Conservation (phyloP, 2,797 vertebrate genomes). For the Bradypus variegatus region DNA sequence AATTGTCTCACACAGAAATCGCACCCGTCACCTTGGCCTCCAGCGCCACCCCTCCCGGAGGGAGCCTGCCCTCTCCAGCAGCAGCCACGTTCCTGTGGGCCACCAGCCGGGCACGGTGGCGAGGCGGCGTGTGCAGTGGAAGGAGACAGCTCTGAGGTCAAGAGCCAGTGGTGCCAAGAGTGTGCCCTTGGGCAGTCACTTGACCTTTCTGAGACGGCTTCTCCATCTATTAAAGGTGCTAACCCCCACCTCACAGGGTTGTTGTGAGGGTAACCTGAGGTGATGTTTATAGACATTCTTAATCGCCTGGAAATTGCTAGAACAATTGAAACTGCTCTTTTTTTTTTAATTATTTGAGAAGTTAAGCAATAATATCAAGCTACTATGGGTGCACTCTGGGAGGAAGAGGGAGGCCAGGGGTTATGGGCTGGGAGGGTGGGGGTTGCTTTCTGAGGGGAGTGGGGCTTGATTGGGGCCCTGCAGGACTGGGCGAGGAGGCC, state of each 20-base stretch:
- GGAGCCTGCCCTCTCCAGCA: not conserved
- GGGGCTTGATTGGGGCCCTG: not conserved
- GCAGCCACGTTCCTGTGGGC: not conserved
- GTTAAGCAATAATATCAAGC: too few species aligned
- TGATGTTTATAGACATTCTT: not conserved
- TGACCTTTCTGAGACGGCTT: not conserved
- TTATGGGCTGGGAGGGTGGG: not conserved
- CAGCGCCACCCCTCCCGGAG: not conserved
- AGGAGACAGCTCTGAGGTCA: not conserved
- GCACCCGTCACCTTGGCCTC: slow-evolving; percentile 67
- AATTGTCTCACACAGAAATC: slow-evolving; percentile 70
- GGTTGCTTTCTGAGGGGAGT: not conserved
- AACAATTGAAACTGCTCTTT: not conserved
- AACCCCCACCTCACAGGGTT: not conserved
- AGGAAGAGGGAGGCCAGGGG: not conserved
- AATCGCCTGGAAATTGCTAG: not conserved
- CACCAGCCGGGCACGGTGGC: not conserved
- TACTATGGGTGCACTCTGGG: not conserved
- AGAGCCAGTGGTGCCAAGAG: not conserved
- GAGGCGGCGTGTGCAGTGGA: rapidly evolving
- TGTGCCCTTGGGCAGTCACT: not conserved
- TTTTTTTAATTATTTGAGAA: not conserved
- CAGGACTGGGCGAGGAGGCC: not conserved
- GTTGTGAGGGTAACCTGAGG: not conserved
- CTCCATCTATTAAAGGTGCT: not conserved